Evolutionary conservation across 2,113 vertebrate species (phyloP).

Genomic region (Caranx ignobilis): DNA sequence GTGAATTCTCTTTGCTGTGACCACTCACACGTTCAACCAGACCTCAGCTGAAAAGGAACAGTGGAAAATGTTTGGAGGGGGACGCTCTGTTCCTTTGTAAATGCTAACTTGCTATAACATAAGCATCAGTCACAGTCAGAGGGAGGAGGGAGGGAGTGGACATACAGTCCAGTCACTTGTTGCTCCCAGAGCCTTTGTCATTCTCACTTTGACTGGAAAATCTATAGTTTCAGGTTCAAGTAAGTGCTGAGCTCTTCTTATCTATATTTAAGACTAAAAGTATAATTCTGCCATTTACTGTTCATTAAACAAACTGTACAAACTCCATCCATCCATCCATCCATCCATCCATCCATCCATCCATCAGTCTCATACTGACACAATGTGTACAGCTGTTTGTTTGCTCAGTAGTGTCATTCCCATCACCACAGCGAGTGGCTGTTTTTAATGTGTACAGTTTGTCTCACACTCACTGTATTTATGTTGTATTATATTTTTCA

Average conservation of each 20-base stretch:
- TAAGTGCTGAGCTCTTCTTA: background rate
- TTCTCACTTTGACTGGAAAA: background rate
- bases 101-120: background rate
- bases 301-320: too few relatives aligned
- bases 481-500: too few relatives aligned
- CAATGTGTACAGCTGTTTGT: too few relatives aligned
- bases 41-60: slow-evolving; percentile 1
- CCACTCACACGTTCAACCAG: background rate
- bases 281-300: background rate
- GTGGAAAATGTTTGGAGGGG: background rate
- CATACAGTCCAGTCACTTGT: background rate
- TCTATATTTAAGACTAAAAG: too few relatives aligned
- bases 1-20: background rate
- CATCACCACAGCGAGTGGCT: too few relatives aligned
- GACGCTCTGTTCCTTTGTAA: background rate
- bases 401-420: too few relatives aligned
- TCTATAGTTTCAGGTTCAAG: background rate
- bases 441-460: too few relatives aligned
- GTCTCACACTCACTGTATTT: too few relatives aligned
- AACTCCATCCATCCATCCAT: too few relatives aligned
- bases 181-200: background rate
- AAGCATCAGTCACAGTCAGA: background rate
- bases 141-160: background rate
- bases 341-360: too few relatives aligned
- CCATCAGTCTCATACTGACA: too few relatives aligned